Base-by-base conservation (phyloP, 2,888 invertebrate genomes). In the Campaea margaritaria region DNA sequence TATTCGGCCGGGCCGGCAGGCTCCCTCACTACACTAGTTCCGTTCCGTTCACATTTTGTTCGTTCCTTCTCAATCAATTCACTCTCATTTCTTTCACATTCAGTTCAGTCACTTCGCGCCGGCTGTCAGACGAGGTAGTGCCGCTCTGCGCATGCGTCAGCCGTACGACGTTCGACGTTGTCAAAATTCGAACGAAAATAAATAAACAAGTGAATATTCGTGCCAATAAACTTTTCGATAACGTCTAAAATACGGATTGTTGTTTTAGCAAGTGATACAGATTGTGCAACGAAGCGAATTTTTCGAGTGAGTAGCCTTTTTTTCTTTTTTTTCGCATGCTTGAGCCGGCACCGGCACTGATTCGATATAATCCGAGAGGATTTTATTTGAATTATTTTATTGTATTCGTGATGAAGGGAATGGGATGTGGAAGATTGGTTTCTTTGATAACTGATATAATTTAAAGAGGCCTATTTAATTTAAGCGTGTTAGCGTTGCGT, bases 141-240 rank as follows among this genome's bases (percentile, higher is more conserved):
- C 70, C 38, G 75, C 64, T 67, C 44, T 78, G 81, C 91, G 91
- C 90, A 88, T 87, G 89, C 89, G 91, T 70, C 51, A 60, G 16
- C 54, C 31, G 72, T 51, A 46, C 50, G 68, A 65, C 68, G 64
- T 68, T 73, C 66, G 81, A 78, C 63, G 74, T 83, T 84, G 85
- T 85, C 86, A 84, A 78, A 79, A 77, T 81, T 81, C 81, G 82
- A 82, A 80, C 78, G 76, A 79, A 85, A 83, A 87, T 87, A 89
- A 89, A 87, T 85, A 90, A 87, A 87, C 85, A 87, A 89, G 87
- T 89, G 89, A 81, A 75, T 66, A 62, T 42, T 78, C 76, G 89
- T 83, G 79, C 76, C 70, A 73, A 79, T 16, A 41, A 57, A 61
- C 64, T 64, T 67, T 65, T 65, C 45, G 28, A 41, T 39, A 16